phyloP scores from a whole-genome alignment of 2,113 vertebrate species.

The Pelusios castaneus region DNA sequence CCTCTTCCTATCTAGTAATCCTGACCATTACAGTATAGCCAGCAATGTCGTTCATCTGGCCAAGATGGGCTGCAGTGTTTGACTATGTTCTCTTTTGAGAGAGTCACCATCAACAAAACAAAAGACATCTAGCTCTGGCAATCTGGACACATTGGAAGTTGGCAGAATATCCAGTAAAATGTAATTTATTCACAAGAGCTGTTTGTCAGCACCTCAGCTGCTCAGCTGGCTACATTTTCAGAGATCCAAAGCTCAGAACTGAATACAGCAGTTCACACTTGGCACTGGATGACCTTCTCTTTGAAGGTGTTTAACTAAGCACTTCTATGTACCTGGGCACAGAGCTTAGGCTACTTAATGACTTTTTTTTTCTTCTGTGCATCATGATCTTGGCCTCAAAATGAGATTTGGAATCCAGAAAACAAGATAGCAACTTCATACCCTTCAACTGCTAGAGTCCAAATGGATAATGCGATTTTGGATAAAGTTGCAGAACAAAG shows the following conservation, averaged over 20 bases:
- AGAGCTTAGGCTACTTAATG: neutral
- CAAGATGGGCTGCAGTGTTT: slow-evolving; percentile 7
- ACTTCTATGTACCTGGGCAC: neutral
- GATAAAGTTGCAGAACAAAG: neutral
- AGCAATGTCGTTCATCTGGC: slow-evolving; percentile 20
- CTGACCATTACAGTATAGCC: neutral
- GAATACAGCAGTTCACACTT: neutral
- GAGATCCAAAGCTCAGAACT: neutral
- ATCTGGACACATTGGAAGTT: slow-evolving; percentile 39
- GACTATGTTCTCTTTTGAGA: slow-evolving; percentile 47
- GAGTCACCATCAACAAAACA: slow-evolving; percentile 35
- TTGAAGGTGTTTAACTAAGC: neutral
- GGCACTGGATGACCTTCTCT: neutral
- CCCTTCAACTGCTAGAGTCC: neutral
- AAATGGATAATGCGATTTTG: neutral
- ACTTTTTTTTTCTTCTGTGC: neutral
- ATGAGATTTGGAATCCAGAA: neutral
- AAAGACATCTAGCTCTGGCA: slow-evolving; percentile 32
- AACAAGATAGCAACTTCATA: neutral
- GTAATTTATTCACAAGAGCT: neutral
- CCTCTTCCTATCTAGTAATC: neutral
- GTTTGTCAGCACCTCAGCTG: neutral
- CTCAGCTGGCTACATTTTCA: neutral
- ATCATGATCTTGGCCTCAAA: neutral
- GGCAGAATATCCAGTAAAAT: neutral